Evolutionary conservation across 1,140 invertebrate genomes (phyloP), one percentile per base, ranked within the genome.

Genomic region (Meloidogyne exigua): DNA sequence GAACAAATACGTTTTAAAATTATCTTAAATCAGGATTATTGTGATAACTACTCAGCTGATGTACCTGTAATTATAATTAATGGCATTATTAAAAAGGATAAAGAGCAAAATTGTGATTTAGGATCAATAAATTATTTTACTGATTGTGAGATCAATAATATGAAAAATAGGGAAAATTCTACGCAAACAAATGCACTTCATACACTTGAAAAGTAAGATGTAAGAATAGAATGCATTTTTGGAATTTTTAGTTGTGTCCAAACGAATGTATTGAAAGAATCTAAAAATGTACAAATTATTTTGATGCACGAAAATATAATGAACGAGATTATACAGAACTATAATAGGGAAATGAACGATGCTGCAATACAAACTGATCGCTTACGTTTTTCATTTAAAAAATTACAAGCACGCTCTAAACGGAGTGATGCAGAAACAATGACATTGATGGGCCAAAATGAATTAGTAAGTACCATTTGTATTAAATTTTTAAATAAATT

Each of bases 261-360:
- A 36, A 84, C 85, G 39, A 63, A 71, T 15, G 72, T 79, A 18
- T 85, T 83, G 63, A 86, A 85, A 13, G 28, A 70, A 42, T 73
- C 67, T 74, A n/a, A 66, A 76, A 25, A 18, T 79, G 32, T 75
- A 77, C 68, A 80, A 83, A 28, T 63, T 74, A 28, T 76, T 21
- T 13, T 57, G 18, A 23, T 83, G 23, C 81, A 81, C 32, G 78
- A 75, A 36, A 74, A 80, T n/a, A 28, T 49, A 15, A 15, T 26
- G 75, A 32, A 42, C 36, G 23, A 21, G 44, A 18, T 12, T 7
- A 72, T 79, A 3, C 63, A 57, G 28, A 64, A 25, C 12, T 75
- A 76, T 73, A 11, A 13, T 9, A 21, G 18, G 32, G 23, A 63
- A 63, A 75, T 57, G 39, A 67, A 15, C 0, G 73, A 77, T 36